Conservation (phyloP, 2,797 vertebrate species). For the Agapornis canus region DNA sequence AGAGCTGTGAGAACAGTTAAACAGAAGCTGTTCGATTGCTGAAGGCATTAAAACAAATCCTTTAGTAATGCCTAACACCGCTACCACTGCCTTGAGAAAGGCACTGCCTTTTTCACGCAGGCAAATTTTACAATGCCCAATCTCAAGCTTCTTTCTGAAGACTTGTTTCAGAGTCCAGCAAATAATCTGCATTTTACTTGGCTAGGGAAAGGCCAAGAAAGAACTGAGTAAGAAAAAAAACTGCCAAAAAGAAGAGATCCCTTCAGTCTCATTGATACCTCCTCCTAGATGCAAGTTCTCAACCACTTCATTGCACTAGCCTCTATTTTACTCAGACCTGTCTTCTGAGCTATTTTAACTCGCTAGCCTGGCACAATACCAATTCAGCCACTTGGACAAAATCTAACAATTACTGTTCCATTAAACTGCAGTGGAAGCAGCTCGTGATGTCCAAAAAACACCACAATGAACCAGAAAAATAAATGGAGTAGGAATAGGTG, state of each 20-base stretch:
- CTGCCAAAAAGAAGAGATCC: not conserved
- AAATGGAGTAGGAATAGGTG: not conserved
- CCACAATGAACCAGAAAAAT: not conserved
- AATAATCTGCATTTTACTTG: not conserved
- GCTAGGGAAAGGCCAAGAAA: not conserved
- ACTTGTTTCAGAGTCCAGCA: not conserved
- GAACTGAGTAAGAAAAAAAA: not conserved
- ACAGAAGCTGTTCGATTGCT: not conserved
- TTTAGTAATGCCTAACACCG: not conserved
- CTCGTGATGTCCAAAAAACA: fast-evolving
- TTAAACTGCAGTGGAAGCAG: not conserved
- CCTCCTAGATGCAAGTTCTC: not conserved
- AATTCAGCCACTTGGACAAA: not conserved
- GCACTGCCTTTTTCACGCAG: not conserved
- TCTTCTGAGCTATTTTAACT: not conserved
- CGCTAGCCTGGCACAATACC: not conserved
- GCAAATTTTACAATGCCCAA: not conserved
- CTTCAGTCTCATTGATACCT: not conserved
- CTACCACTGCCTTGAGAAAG: not conserved
- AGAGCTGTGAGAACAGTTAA: not conserved
- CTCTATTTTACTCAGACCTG: not conserved
- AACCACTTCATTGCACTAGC: not conserved
- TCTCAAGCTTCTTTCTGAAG: not conserved
- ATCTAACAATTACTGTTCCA: not conserved
- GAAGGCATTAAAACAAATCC: not conserved